Base-by-base conservation (phyloP, 2,113 vertebrate genomes). In the Aphelocoma coerulescens region DNA sequence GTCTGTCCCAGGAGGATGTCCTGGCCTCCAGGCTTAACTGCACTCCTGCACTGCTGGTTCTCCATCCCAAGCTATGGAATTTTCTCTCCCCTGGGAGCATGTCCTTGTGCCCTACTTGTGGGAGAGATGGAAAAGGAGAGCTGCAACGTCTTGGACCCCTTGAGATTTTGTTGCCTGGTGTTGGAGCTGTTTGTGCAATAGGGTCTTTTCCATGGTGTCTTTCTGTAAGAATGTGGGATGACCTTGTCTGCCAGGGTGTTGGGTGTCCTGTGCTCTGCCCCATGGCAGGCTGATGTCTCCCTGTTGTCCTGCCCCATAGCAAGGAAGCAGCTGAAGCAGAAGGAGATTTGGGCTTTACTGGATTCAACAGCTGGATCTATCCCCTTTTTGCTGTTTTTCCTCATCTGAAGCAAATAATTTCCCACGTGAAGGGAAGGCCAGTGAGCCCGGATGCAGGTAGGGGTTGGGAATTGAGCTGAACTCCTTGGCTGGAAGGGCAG, bases 361-460 rank as follows among this genome's bases (percentile, higher is more conserved):
- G 24, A 52, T 63, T 65, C 32, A 69, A 6, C 43, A 54, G 33
- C 52, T 83, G 62, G 35, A 67, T 83, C 44, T 19, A 5, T 20
- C 32, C 52, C 33, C 13, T 37, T 37, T 66, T 73, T 37, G 28
- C n/a, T 67, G 66, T 4, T 90, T 92, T 76, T 62, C 49, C 20
- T 76, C 28, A 23, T 23, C 41, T 57, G 22, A 44, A 28, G 51
- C 49, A 88, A 73, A 59, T 35, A 46, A 85, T 72, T 46, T 75
- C 68, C 32, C 1, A 1, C 4, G 15, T 39, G 44, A 62, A 88
- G 26, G 79, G 39, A 37, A 32, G 26, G 62, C n/a, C 55, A 57
- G 26, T 59, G 83, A 77, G 24, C 51, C 27, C 0, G 0, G 7
- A 13, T 10, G 10, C 30, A 33, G 65, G 27, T 3, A 63, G 33